Conservation (phyloP, 2,888 invertebrate species). For the Hydrotaea cyrtoneurina region DNA sequence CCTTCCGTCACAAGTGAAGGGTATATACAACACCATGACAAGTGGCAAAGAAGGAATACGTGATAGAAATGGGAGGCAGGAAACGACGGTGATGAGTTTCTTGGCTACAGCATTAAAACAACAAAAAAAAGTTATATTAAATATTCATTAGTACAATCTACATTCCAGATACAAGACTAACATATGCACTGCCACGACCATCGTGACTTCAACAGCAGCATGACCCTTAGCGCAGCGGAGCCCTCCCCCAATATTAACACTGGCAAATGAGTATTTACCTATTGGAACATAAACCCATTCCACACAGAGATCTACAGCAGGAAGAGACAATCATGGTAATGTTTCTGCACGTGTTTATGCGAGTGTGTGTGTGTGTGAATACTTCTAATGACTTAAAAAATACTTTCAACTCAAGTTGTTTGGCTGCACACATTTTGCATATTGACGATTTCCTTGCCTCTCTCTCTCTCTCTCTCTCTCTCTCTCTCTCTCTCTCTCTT, state of each 20-base stretch:
- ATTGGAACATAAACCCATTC: neutral
- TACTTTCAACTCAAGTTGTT: neutral
- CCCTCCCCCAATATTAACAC: too few species aligned
- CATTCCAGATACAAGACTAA: neutral
- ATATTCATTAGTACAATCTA: constrained; percentile 19
- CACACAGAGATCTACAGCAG: neutral
- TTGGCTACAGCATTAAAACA: too few species aligned
- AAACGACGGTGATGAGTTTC: too few species aligned
- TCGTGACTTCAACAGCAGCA: neutral
- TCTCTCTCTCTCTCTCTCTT: too few species aligned
- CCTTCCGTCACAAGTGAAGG: too few species aligned
- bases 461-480: too few species aligned
- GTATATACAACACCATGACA: too few species aligned
- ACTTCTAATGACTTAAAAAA: neutral
- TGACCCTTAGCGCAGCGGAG: neutral
- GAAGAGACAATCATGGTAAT: neutral
- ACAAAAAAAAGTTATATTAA: constrained; percentile 5
- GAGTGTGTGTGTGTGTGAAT: neutral
- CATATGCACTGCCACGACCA: constrained; percentile 13
- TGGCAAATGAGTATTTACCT: neutral
- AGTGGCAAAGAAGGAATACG: too few species aligned
- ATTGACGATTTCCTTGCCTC: neutral
- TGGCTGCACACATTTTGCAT: neutral
- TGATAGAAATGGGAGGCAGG: too few species aligned
- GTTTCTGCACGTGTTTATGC: neutral